These are phyloP conservation scores for Esox lucius DNA, from an alignment of 2,797 vertebrate species.

Conservation along the genomic window DNA sequence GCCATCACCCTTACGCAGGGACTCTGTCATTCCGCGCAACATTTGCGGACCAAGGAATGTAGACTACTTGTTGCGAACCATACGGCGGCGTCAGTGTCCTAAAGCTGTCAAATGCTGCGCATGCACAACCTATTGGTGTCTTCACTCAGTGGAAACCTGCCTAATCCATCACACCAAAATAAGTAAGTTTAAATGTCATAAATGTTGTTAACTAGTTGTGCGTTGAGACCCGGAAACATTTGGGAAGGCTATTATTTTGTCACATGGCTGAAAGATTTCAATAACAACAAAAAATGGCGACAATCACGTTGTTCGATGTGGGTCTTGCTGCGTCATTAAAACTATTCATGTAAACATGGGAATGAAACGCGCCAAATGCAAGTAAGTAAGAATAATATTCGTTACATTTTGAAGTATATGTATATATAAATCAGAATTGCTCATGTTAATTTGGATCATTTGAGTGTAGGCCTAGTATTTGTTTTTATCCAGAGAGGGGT, in stretches of 20 bases:
- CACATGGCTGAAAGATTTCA: slow-evolving; percentile 92
- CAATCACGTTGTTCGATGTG: slow-evolving; percentile 89
- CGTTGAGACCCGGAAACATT: slow-evolving; percentile 78
- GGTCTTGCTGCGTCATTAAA: slow-evolving; percentile 91
- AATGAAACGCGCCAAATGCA: slow-evolving; percentile 57
- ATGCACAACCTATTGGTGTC: slow-evolving; percentile 41
- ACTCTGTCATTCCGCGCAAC: slow-evolving; percentile 54
- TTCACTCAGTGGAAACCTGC: slow-evolving; percentile 52
- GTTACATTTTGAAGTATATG: slow-evolving; percentile 13
- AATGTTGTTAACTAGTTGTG: slow-evolving; percentile 30
- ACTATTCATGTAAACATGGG: slow-evolving; percentile 81
- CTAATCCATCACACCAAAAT: slow-evolving; percentile 61
- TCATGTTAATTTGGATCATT: slow-evolving; percentile 42
- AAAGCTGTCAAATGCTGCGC: slow-evolving; percentile 70
- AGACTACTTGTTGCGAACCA: slow-evolving; percentile 67
- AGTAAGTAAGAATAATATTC: slow-evolving; percentile 60
- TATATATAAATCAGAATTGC: slow-evolving; percentile 21
- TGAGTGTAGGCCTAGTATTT: slow-evolving; percentile 58
- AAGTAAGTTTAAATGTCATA: slow-evolving; percentile 53
- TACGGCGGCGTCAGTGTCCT: slow-evolving; percentile 62
- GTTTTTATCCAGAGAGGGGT: slow-evolving; percentile 75
- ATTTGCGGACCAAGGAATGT: slow-evolving; percentile 46
- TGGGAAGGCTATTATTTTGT: slow-evolving; percentile 71
- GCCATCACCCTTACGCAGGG: not conserved
- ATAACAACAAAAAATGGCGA: slow-evolving; percentile 99